Evolutionary conservation across 2,797 vertebrate genomes (phyloP).

Genomic region (Phylloscopus collybita): DNA sequence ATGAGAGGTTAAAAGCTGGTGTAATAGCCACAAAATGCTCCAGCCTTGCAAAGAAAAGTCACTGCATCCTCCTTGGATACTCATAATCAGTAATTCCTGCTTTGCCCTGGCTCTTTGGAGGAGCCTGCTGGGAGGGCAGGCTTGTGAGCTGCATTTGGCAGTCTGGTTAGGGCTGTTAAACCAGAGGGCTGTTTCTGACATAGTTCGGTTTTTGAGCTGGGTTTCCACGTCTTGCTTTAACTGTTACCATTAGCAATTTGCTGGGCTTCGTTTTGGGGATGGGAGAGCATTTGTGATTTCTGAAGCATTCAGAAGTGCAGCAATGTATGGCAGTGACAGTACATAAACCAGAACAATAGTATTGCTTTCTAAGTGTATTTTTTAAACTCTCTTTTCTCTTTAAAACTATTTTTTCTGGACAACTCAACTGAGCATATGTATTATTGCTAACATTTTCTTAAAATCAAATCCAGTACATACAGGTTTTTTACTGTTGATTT

Average conservation of each 20-base stretch:
- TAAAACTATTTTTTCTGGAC: not conserved
- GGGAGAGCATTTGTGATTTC: conserved; percentile 19
- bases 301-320: conserved; percentile 14
- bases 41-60: conserved; percentile 41
- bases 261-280: conserved; percentile 48
- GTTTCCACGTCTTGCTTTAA: conserved; percentile 49
- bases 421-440: not conserved
- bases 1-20: conserved; percentile 38
- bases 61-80: not conserved
- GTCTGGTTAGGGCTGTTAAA: conserved; percentile 49
- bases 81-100: conserved; percentile 3
- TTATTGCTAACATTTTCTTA: conserved; percentile 8
- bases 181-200: conserved; percentile 23
- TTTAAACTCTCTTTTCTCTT: not conserved
- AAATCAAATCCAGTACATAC: not conserved
- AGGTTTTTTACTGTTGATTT: conserved; percentile 3
- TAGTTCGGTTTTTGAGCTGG: conserved; percentile 38
- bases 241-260: conserved; percentile 51
- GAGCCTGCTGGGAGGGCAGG: not conserved
- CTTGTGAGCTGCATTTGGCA: not conserved
- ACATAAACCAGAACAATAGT: not conserved
- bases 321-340: not conserved
- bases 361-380: not conserved
- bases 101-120: conserved; percentile 4
- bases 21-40: not conserved